Conservation (phyloP, 92 coral and sea anemone genomes). For the Epizoanthus stellaris region DNA sequence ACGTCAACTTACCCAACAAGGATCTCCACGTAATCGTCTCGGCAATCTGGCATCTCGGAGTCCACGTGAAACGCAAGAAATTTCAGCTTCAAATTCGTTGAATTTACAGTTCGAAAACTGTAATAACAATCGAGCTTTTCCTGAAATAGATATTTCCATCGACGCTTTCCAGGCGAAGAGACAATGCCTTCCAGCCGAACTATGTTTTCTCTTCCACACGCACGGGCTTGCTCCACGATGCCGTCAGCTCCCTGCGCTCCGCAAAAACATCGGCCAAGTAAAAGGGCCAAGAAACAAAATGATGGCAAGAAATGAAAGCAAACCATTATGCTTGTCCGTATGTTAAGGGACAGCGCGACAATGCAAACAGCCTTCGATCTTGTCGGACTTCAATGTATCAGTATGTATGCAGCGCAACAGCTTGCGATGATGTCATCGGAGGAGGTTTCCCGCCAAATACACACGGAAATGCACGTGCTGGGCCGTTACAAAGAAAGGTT, state of each 20-base stretch:
- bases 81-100: slow-evolving; percentile 10
- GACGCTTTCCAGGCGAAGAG: background rate
- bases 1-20: slow-evolving; percentile 28
- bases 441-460: background rate
- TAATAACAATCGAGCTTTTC: slow-evolving; percentile 5
- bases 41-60: slow-evolving; percentile 28
- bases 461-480: background rate
- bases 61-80: background rate
- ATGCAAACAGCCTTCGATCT: background rate
- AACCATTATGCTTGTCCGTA: background rate
- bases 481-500: background rate
- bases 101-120: background rate
- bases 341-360: background rate
- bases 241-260: background rate
- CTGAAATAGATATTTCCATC: background rate
- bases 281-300: background rate
- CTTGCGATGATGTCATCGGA: background rate
- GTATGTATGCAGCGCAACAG: background rate
- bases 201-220: background rate
- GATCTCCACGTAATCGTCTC: slow-evolving; percentile 29
- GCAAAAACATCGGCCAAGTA: too few species aligned
- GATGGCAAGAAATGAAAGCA: background rate
- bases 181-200: background rate
- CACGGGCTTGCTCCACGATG: background rate
- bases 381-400: background rate